Evolutionary conservation across 1,140 invertebrate species (phyloP), one percentile per base, ranked within the genome.

Genomic region (Mya arenaria): DNA sequence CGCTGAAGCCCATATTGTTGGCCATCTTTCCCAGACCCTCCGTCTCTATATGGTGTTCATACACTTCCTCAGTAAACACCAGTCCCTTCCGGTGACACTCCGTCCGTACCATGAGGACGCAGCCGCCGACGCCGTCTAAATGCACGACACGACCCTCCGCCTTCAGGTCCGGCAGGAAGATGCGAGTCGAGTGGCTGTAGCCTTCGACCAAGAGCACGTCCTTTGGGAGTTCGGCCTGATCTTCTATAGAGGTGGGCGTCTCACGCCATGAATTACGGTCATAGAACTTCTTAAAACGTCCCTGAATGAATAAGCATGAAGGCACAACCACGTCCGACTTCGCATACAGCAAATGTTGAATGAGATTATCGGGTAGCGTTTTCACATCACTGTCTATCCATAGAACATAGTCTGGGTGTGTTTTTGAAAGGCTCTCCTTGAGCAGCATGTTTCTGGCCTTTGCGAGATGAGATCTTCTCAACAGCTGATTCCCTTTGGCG

Each of bases 261-360:
- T 92, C 91, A 28, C 90, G 84, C 90, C 91, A 92, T 8, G 90
- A 89, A 74, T 92, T 92, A 72, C 88, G 88, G 73, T 92, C 91
- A 82, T 87, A 92, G 13, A 88, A 83, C 36, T 87, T 60, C 13
- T 80, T 83, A n/a, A 65, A 81, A 6, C 71, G 58, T 17, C 84
- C 85, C 19, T 84, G 68, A 44, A 68, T 56, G 36, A 83, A 89
- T 17, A 91, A 72, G 81, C 90, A 91, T 10, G 73, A 77, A 0
- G 91, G 86, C 10, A 84, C 85, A 6, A 91, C 89, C 0, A 91
- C 82, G 44, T 90, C 88, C 32, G 84, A 85, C 3, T 88, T 71
- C 32, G 90, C 85, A 32, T 75, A 89, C 5, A 92, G 32, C n/a
- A 92, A 55, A 52, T 89, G 88, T 73, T 92, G 84, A 30, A 92